phyloP scores from a whole-genome alignment of 1,140 invertebrate genomes.

The Thaumetopoea pityocampa region DNA sequence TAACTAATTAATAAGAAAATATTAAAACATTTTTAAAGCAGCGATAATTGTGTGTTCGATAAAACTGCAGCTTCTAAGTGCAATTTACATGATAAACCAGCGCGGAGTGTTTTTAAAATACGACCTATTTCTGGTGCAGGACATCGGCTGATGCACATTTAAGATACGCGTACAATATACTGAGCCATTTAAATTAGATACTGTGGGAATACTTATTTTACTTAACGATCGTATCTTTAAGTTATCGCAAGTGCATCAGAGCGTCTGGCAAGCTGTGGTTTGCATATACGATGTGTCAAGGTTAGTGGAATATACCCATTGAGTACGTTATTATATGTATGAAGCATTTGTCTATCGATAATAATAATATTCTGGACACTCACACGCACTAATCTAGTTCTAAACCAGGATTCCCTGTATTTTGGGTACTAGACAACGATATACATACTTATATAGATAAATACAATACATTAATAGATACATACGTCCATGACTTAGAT shows the following conservation, averaged over 20 bases:
- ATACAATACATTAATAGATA: no score
- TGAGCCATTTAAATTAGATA: constrained; percentile 20
- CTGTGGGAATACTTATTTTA: constrained; percentile 17
- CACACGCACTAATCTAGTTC: no score
- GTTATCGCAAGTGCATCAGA: constrained; percentile 4
- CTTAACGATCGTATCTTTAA: constrained; percentile 15
- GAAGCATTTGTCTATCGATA: constrained; percentile 5
- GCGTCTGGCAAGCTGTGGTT: constrained; percentile 6
- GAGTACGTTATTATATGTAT: constrained; percentile 12
- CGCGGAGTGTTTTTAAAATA: neutral
- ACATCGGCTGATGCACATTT: constrained; percentile 3
- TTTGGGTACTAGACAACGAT: no score
- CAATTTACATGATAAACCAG: no score
- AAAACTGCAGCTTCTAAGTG: no score
- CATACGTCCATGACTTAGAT: no score
- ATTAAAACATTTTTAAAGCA: no score
- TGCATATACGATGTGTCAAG: constrained; percentile 15
- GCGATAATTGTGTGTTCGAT: no score
- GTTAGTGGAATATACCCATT: constrained; percentile 4
- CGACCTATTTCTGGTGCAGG: constrained; percentile 6
- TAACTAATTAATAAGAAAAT: no score
- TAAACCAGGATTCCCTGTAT: no score
- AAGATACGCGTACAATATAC: constrained; percentile 5
- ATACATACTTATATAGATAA: no score
- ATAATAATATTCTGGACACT: no score